Evolutionary conservation across 1,140 invertebrate genomes (phyloP).

Genomic region (Drosophila ambigua): DNA sequence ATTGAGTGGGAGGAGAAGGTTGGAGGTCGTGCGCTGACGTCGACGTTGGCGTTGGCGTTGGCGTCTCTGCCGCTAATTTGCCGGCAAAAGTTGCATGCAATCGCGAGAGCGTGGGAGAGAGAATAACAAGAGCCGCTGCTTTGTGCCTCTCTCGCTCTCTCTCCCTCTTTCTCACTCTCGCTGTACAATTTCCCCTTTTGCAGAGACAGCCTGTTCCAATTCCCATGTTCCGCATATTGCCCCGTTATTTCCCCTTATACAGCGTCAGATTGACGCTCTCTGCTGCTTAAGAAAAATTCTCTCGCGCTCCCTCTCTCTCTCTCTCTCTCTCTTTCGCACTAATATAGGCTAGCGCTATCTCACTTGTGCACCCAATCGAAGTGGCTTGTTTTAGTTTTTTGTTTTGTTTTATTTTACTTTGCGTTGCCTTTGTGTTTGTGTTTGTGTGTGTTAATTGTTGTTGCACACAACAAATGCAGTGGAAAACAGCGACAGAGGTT

Average conservation of each 20-base stretch:
- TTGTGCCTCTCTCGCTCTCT: conserved; percentile 9
- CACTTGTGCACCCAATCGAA: conserved; percentile 61
- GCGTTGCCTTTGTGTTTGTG: conserved; percentile 14
- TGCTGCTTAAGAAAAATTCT: too few relatives aligned
- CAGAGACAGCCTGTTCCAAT: conserved; percentile 51
- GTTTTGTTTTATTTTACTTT: conserved; percentile 13
- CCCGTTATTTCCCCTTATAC: conserved; percentile 43
- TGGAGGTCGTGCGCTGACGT: too few relatives aligned
- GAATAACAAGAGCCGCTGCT: conserved; percentile 10
- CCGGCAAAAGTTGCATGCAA: too few relatives aligned
- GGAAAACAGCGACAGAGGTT: background rate
- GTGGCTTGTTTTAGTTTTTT: conserved; percentile 45
- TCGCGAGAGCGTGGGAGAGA: conserved; percentile 11
- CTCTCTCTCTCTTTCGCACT: conserved; percentile 31
- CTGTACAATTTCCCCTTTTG: conserved; percentile 40
- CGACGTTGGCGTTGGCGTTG: too few relatives aligned
- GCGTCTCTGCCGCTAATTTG: too few relatives aligned
- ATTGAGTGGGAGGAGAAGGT: too few relatives aligned
- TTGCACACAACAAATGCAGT: background rate
- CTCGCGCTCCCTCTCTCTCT: conserved; percentile 9
- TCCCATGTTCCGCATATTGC: conserved; percentile 23
- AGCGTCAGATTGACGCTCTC: background rate
- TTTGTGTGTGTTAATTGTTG: conserved; percentile 53
- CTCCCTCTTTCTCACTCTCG: conserved; percentile 16
- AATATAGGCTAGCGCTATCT: conserved; percentile 48